phyloP scores from a whole-genome alignment of 1,140 invertebrate genomes.

The Drosophila nigromelanica region DNA sequence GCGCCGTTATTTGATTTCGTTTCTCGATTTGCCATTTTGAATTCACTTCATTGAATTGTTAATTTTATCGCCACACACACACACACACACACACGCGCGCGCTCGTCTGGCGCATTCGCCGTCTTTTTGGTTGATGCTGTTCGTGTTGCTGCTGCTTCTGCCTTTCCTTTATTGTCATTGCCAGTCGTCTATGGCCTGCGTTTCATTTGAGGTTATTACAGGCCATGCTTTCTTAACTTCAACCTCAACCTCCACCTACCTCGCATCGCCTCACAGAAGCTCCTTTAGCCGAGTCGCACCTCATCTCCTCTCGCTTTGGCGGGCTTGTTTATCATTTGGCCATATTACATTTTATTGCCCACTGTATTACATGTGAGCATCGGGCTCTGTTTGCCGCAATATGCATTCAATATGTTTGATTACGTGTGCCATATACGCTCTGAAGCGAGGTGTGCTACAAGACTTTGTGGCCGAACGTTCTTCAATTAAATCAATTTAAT shows the following conservation, averaged over 20 bases:
- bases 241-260: neutral
- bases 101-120: neutral
- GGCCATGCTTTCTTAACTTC: constrained; percentile 7
- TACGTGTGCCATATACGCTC: constrained; percentile 32
- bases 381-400: constrained; percentile 26
- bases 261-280: constrained; percentile 1
- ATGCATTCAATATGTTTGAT: constrained; percentile 59
- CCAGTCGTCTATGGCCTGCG: constrained; percentile 35
- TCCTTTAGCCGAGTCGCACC: neutral
- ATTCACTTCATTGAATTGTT: constrained; percentile 81
- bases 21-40: constrained; percentile 75
- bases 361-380: constrained; percentile 36
- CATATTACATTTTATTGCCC: constrained; percentile 76
- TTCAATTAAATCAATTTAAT: too few species aligned
- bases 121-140: neutral
- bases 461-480: constrained; percentile 1
- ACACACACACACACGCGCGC: constrained; percentile 15
- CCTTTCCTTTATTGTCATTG: constrained; percentile 72
- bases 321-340: constrained; percentile 49
- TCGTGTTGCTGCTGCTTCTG: constrained; percentile 33
- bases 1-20: constrained; percentile 60
- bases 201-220: constrained; percentile 74
- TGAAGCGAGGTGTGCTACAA: constrained; percentile 27
- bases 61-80: constrained; percentile 63
- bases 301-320: neutral